Evolutionary conservation across 23 tunicate genomes (phyloP).

Genomic region (Clavelina lepadiformis): DNA sequence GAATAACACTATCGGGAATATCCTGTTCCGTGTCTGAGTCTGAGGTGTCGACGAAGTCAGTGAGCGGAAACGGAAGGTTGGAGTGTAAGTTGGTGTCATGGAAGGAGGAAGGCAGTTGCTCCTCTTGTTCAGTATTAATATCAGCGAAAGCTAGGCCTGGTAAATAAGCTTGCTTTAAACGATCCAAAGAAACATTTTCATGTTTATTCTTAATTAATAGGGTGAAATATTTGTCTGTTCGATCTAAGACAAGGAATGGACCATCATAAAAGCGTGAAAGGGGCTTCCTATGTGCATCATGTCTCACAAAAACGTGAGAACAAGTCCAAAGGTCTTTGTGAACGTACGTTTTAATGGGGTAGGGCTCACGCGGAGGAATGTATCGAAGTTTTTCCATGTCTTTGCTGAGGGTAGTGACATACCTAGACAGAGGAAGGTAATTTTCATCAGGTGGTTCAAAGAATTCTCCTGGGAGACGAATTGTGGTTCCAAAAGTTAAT

Average conservation of each 20-base stretch:
- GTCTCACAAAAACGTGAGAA: conserved; percentile 20
- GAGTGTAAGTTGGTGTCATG: neutral
- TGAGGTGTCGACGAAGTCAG: no score
- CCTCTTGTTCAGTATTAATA: neutral
- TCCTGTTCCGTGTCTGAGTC: no score
- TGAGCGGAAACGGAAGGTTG: no score
- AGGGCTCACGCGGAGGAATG: neutral
- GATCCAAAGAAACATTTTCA: conserved; percentile 24
- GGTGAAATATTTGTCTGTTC: conserved; percentile 13
- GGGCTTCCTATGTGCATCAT: conserved; percentile 8
- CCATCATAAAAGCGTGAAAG: conserved; percentile 28
- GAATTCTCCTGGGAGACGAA: conserved; percentile 27
- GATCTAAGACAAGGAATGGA: conserved; percentile 9
- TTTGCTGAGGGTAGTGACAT: neutral
- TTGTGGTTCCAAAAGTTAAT: conserved; percentile 10
- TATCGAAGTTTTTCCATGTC: neutral
- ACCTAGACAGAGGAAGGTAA: neutral
- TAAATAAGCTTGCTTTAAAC: conserved; percentile 25
- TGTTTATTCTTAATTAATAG: conserved; percentile 3
- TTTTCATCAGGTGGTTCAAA: conserved; percentile 3
- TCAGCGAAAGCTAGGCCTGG: no score
- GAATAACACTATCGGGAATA: no score
- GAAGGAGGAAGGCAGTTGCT: neutral
- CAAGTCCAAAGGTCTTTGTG: neutral
- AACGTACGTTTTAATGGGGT: neutral